phyloP scores from a whole-genome alignment of 1,140 invertebrate species.

The Lepidurus arcticus region DNA sequence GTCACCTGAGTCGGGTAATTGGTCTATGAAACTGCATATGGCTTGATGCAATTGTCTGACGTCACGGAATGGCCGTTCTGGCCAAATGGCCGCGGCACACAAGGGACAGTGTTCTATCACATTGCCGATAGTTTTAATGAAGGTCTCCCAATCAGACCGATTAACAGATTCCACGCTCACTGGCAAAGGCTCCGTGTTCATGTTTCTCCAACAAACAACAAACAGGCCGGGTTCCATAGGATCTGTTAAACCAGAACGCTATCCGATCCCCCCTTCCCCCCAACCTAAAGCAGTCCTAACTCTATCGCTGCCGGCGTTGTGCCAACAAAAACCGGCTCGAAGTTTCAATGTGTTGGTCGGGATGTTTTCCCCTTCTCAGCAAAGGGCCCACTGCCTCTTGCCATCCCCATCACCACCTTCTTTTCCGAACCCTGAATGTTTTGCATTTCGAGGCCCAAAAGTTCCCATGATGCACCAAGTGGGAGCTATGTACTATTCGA shows the following conservation, averaged over 20 bases:
- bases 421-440: background rate
- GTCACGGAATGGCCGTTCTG: slow-evolving; percentile 51
- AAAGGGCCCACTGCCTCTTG: background rate
- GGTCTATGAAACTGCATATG: slow-evolving; percentile 53
- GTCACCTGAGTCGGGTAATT: slow-evolving; percentile 50
- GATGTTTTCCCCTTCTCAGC: too few species aligned
- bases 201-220: slow-evolving; percentile 21
- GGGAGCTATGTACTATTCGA: background rate
- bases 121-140: slow-evolving; percentile 57
- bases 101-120: slow-evolving; percentile 57
- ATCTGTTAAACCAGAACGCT: slow-evolving; percentile 18
- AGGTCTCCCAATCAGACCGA: slow-evolving; percentile 50
- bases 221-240: background rate
- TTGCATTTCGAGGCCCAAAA: background rate
- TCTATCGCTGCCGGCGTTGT: slow-evolving; percentile 1
- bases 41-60: slow-evolving; percentile 49
- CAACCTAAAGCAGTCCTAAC: background rate
- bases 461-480: slow-evolving; percentile 1
- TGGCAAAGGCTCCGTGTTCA: background rate
- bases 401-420: background rate
- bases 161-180: slow-evolving; percentile 45
- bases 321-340: slow-evolving; percentile 15
- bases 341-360: background rate
- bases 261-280: background rate
- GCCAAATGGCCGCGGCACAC: slow-evolving; percentile 50